Evolutionary conservation across 23 tunicate species (phyloP).

Genomic region (Aplidium turbinatum): DNA sequence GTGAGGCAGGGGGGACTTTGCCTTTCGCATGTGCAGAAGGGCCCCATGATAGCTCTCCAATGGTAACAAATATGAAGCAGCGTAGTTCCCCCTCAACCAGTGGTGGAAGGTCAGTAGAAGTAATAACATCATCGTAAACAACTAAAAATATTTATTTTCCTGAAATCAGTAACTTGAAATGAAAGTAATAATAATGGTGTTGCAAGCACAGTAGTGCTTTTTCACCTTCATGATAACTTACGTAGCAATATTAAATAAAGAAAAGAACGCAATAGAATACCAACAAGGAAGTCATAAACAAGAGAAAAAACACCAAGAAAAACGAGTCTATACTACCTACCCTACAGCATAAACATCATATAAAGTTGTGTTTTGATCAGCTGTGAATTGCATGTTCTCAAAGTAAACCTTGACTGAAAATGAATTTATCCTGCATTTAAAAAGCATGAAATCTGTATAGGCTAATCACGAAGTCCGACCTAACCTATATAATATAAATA

Average conservation of each 20-base stretch:
- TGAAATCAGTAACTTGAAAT: background rate
- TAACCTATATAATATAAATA: too few relatives aligned
- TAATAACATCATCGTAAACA: conserved; percentile 68
- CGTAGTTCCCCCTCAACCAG: conserved; percentile 92
- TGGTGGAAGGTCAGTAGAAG: conserved; percentile 92
- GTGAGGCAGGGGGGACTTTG: conserved; percentile 70
- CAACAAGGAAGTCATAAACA: background rate
- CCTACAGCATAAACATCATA: background rate
- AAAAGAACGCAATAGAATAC: background rate
- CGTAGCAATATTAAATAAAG: too few relatives aligned
- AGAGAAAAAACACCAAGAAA: too few relatives aligned
- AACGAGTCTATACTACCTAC: background rate
- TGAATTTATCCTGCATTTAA: too few relatives aligned
- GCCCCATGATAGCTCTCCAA: conserved; percentile 77
- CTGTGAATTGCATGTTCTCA: too few relatives aligned
- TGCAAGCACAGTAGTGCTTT: too few relatives aligned
- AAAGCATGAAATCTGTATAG: too few relatives aligned
- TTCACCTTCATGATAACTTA: too few relatives aligned
- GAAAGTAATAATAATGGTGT: too few relatives aligned
- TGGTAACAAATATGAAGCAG: conserved; percentile 75
- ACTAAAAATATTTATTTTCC: conserved; percentile 70
- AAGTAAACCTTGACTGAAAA: too few relatives aligned
- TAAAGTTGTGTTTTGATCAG: too few relatives aligned
- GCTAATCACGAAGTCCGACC: too few relatives aligned
- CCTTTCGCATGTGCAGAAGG: conserved; percentile 38